Base-by-base conservation (phyloP, 2,113 vertebrate genomes). In the Baryphthengus martii region DNA sequence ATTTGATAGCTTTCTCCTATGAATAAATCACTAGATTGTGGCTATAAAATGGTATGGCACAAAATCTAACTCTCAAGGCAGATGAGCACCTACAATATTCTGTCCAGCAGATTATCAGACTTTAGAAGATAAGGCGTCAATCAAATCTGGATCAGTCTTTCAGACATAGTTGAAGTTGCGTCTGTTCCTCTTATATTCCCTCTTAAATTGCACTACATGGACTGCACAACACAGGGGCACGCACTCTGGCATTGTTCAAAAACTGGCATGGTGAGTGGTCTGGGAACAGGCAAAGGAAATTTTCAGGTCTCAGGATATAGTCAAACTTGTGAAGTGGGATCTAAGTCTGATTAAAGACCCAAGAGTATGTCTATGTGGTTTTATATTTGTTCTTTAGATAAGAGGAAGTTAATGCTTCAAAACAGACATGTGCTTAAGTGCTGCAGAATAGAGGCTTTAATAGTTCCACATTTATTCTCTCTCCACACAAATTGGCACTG, bases 1-100 rank as follows among this genome's bases (percentile, higher is more conserved):
- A 87, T 93, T 92, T 95, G 61, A 90, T 92, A 49, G 17, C 39
- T 95, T 92, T 52, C 14, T 89, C 39, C 42, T 67, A 91, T 49
- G 59, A 94, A 93, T 86, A 93, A 92, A 88, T 93, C 72, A 85
- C n/a, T 59, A 5, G 0, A 17, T 44, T 74, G 23, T 45, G 77
- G 67, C 63, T 89, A 37, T 74, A 52, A 96, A 90, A 71, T 59
- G 56, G 14, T 35, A 63, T 1, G 5, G 50, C 50, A 77, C 79
- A 93, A 86, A 88, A 90, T 50, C 45, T 88, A 58, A 86, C 23
- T 88, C 82, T 90, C 47, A 78, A 89, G 47, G 76, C 72, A 93
- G 80, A 92, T 35, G 61, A 95, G 21, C 50, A 71, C 45, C 55
- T 59, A 81, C 65, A 80, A 71, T 74, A 84, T 52, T 80, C 56